Evolutionary conservation across 2,113 vertebrate species (phyloP).

Genomic region (Agelaius phoeniceus): DNA sequence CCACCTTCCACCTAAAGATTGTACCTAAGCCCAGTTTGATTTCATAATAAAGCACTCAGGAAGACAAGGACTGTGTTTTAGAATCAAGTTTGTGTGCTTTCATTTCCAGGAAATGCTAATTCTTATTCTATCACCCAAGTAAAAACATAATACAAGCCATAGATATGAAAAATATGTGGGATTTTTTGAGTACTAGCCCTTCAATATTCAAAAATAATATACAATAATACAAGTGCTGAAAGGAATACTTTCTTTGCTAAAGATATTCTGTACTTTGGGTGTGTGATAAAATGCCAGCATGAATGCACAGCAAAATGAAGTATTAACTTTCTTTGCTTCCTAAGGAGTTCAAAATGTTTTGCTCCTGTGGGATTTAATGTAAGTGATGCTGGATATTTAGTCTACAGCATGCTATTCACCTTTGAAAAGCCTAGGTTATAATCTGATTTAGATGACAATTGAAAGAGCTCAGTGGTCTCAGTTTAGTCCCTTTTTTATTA

Average conservation of each 20-base stretch:
- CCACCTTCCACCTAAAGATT: neutral
- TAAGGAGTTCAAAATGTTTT: neutral
- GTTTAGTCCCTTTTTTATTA: neutral
- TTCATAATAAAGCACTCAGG: neutral
- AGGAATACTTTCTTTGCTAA: neutral
- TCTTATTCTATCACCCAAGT: neutral
- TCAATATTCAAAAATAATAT: neutral
- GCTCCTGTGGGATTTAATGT: neutral
- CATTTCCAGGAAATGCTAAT: neutral
- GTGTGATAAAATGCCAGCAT: neutral
- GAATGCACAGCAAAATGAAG: neutral
- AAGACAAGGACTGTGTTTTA: neutral
- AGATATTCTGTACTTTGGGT: neutral
- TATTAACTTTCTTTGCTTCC: conserved; percentile 16
- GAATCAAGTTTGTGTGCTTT: neutral
- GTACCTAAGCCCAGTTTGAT: neutral
- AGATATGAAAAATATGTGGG: neutral
- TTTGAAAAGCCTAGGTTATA: conserved; percentile 14
- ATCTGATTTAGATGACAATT: conserved; percentile 45
- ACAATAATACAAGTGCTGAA: neutral
- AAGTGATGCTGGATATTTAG: conserved; percentile 25
- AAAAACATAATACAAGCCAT: neutral
- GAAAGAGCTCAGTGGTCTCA: neutral
- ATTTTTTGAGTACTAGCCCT: neutral
- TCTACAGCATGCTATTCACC: neutral